phyloP scores from a whole-genome alignment of 2,888 invertebrate genomes.

The Campoletis raptor region DNA sequence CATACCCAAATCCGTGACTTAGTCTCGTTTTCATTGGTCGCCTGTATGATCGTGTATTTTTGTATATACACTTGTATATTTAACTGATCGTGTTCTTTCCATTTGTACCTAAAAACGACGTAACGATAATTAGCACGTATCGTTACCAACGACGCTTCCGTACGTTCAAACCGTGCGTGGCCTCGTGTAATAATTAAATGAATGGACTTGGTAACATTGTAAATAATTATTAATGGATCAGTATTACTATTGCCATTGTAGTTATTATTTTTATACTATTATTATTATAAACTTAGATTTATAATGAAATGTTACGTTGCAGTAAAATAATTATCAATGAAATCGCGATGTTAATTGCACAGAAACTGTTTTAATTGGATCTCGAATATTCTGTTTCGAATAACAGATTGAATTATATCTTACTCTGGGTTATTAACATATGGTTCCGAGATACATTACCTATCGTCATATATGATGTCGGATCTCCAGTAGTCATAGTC shows the following conservation, averaged over 20 bases:
- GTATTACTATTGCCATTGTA: background rate
- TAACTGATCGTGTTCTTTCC: conserved; percentile 32
- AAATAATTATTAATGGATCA: background rate
- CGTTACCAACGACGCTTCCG: conserved; percentile 56
- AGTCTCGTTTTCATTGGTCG: conserved; percentile 37
- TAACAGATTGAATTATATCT: background rate
- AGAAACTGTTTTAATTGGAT: conserved; percentile 9
- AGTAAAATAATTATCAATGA: background rate
- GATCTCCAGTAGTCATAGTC: background rate
- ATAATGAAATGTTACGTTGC: background rate
- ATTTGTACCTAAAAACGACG: conserved; percentile 48
- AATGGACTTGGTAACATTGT: background rate
- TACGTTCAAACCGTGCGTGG: background rate
- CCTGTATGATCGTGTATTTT: background rate
- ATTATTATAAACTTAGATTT: background rate
- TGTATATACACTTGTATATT: background rate
- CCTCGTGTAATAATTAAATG: conserved; percentile 12
- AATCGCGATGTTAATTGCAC: background rate
- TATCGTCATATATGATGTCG: background rate
- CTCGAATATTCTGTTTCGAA: background rate
- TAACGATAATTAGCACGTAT: conserved; percentile 57
- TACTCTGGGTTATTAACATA: background rate
- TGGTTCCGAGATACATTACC: background rate
- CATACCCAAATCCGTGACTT: conserved; percentile 54
- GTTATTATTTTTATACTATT: too few species aligned